Conservation (phyloP, 2,113 vertebrate species). For the Indicator indicator region DNA sequence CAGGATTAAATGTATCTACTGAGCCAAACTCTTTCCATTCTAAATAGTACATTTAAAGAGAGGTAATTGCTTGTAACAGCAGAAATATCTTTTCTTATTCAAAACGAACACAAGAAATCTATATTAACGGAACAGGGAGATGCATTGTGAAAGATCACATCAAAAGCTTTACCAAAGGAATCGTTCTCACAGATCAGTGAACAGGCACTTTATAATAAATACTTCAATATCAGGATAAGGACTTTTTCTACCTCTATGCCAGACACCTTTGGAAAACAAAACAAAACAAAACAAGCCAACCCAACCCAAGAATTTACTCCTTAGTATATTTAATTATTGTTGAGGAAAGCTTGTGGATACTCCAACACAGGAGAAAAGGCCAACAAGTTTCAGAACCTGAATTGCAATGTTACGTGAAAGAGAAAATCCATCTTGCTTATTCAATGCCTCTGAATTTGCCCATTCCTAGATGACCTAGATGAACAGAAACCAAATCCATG, state of each 20-base stretch:
- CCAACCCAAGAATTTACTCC: not conserved
- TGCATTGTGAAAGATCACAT: not conserved
- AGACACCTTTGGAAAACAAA: not conserved
- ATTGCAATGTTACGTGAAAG: not conserved
- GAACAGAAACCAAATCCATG: not conserved
- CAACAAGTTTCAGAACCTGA: not conserved
- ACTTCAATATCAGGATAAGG: not conserved
- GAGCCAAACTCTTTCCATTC: not conserved
- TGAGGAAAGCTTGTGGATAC: not conserved
- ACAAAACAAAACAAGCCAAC: no score
- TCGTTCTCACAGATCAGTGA: not conserved
- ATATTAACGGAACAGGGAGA: not conserved
- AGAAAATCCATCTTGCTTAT: not conserved
- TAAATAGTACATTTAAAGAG: not conserved
- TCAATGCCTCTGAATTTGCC: not conserved
- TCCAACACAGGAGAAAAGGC: not conserved
- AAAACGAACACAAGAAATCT: not conserved
- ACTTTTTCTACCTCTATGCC: not conserved
- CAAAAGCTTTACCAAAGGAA: not conserved
- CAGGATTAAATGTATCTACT: not conserved
- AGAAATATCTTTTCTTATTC: not conserved
- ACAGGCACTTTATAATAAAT: not conserved
- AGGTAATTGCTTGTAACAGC: not conserved
- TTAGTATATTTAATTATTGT: not conserved
- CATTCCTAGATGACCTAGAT: not conserved